Base-by-base conservation (phyloP, 1,140 invertebrate genomes). In the Drosophila erecta region DNA sequence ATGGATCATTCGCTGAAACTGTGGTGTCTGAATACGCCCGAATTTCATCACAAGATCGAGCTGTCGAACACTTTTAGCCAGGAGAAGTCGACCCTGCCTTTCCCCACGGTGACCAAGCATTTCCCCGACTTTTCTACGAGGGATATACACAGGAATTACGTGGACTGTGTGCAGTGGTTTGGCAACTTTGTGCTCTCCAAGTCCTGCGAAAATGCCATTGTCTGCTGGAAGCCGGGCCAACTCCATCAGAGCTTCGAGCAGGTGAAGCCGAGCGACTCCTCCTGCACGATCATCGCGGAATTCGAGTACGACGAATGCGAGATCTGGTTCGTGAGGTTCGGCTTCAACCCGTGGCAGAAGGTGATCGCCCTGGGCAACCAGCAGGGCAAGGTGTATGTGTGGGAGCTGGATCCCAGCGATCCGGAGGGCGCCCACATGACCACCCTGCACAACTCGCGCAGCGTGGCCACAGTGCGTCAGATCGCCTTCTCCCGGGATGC, bases 1-100 rank as follows among this genome's bases (percentile, higher is more conserved):
- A 99, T 99, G 98, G 98, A 99, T 89, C 98, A 99, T 93, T 99
- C 98, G 0, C 92, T 99, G 3, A 99, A 99, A 92, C 94, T 99
- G 3, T 99, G 98, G 98, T 94, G 95, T 38, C 92, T 99, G 0
- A 95, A 98, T 70, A 97, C 96, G 62, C 94, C 95, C 0, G 95
- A 95, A n/a, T 97, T 99, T 93, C 94, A 96, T 78, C 95, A 97
- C 67, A 97, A 97, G 2, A 96, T 99, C 46, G 95, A 95, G 66
- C 95, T 96, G 35, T 99, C 98, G 0, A 98, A 98, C 77, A 95
- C 94, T 24, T 98, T 96, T 79, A 96, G 96, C 91, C 94, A 96
- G 4, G 95, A 94, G 50, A 93, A 94, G 76, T 96, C 95, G 60
- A 93, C 94, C 30, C 94, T 97, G 64, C 97, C 98, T 0, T 99